Base-by-base conservation (phyloP, 2,113 vertebrate species). In the Nerophis ophidion region DNA sequence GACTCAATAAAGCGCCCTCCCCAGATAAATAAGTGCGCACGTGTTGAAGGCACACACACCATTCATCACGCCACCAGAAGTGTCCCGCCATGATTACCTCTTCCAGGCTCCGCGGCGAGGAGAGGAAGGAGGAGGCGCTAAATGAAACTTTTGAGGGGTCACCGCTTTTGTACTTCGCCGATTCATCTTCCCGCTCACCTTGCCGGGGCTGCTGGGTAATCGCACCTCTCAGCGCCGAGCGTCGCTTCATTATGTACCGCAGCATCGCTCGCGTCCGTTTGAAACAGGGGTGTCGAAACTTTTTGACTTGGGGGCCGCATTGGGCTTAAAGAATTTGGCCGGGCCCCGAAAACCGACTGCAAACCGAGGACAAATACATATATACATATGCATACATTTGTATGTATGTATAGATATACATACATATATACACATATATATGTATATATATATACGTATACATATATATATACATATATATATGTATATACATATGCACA, bases 81-180 rank as follows among this genome's bases (percentile, higher is more conserved):
- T 93, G 94, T 93, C 93, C 93, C 93, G 92, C 92, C 93, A 96
- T 97, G 95, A 98, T 98, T 93, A 95, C 94, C 93, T 95, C 93
- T 96, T 93, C 92, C 91, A 92, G 93, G 91, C 91, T 87, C 89
- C 88, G 90, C 92, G 92, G 91, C 89, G 88, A 35, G 19, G 33
- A 15, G 14, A 35, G 51, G 13, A 34, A 14, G 63, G 33, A 70
- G 91, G 92, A 91, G 91, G 91, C 91, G 89, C 90, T 94, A 96
- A 97, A 97, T 97, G 94, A 94, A 97, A 95, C 92, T 93, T 87
- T 95, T 94, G 93, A 94, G 93, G 94, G 93, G 94, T 98, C 94
- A 97, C 92, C 89, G 92, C 87, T 93, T 95, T 94, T 94, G 83
- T 93, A 92, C 94, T 95, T 95, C 93, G 91, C 91, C 92, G 92